Base-by-base conservation (phyloP, 2,888 invertebrate genomes). In the Rutpela maculata region DNA sequence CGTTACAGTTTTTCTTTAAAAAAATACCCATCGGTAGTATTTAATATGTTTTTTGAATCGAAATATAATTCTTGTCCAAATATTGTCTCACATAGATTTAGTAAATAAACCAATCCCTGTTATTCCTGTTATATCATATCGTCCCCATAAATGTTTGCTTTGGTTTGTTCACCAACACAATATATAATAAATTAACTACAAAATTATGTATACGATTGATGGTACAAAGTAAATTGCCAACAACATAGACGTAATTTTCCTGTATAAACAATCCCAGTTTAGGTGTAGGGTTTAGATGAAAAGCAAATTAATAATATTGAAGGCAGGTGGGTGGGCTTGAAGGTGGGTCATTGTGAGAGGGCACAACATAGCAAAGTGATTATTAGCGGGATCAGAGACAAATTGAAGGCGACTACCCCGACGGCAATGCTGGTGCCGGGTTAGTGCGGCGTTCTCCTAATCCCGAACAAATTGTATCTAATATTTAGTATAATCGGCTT, bases 401-500 rank as follows among this genome's bases (percentile, higher is more conserved):
- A 88, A 87, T 87, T 87, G 86, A 84, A 86, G 83, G 82, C 81
- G 79, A 78, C 78, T 76, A 81, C 75, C 78, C 77, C 76, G 79
- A 19, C 43, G 69, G 69, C 69, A 43, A 26, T 19, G 63, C 26
- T 67, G 74, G 55, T 59, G 67, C 55, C 26, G 75, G 75, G 82
- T 80, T 77, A 81, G 80, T 82, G 81, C 81, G 76, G 80, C 81
- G 78, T 79, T 79, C 81, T 80, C 84, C 86, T 88, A 88, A 88
- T 88, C 88, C 88, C 79, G 85, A 85, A 88, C 88, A 88, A 88
- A 88, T 88, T 88, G 88, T 88, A 88, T 88, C 88, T 88, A 88
- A 88, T 88, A 88, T 88, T 88, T 88, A 87, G 87, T 87, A 86
- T 88, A 88, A 88, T 88, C 88, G 87, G 88, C 88, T 88, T 88